phyloP scores from a whole-genome alignment of 2,888 invertebrate genomes.

The Chrysomela aeneicollis region DNA sequence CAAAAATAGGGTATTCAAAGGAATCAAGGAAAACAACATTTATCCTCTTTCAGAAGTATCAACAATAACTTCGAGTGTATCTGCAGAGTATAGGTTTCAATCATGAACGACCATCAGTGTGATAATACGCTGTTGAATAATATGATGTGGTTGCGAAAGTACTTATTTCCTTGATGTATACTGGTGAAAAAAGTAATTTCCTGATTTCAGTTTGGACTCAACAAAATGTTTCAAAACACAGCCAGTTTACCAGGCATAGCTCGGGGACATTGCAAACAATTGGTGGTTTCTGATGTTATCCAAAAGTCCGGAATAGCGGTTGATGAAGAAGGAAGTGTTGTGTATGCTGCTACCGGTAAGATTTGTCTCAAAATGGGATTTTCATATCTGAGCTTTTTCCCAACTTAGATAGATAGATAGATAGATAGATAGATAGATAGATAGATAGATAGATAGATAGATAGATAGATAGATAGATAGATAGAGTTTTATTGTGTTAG shows the following conservation, averaged over 20 bases:
- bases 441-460: slow-evolving; percentile 17
- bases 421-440: slow-evolving; percentile 16
- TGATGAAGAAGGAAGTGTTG: slow-evolving; percentile 77
- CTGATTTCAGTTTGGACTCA: slow-evolving; percentile 72
- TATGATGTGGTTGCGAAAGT: no score
- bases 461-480: slow-evolving; percentile 10
- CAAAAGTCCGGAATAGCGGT: slow-evolving; percentile 81
- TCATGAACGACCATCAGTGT: no score
- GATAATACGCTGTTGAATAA: no score
- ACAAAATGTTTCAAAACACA: slow-evolving; percentile 73
- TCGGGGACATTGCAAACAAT: slow-evolving; percentile 61
- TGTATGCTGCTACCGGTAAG: slow-evolving; percentile 74
- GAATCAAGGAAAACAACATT: no score
- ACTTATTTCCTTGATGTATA: no score
- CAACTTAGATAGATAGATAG: background rate
- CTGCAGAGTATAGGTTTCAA: no score
- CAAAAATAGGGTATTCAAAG: no score
- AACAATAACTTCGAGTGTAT: no score
- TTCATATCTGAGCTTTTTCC: slow-evolving; percentile 2
- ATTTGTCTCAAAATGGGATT: slow-evolving; percentile 27
- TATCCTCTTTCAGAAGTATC: no score
- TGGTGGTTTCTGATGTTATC: slow-evolving; percentile 72
- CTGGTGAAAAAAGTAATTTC: no score
- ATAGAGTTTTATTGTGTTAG: no score
- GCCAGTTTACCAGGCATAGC: slow-evolving; percentile 77